These are phyloP conservation scores for Ceyx margarethae DNA, from an alignment of 2,113 vertebrate species.

Conservation along the genomic window DNA sequence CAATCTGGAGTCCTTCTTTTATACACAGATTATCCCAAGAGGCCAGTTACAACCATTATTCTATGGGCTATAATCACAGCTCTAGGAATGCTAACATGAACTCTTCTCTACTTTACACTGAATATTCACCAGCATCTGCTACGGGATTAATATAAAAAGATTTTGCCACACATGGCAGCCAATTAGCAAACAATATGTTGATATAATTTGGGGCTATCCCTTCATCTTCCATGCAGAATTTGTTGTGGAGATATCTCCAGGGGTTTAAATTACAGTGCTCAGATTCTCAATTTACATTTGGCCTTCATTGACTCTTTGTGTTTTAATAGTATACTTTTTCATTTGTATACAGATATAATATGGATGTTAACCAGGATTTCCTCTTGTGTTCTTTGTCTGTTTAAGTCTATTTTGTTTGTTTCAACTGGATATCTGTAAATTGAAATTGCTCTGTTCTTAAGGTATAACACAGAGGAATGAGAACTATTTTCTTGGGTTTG, in stretches of 20 bases:
- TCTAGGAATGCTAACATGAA: constrained; percentile 58
- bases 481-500: neutral
- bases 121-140: constrained; percentile 75
- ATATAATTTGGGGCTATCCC: constrained; percentile 20
- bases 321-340: constrained; percentile 13
- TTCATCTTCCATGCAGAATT: constrained; percentile 43
- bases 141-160: constrained; percentile 59
- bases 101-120: constrained; percentile 55
- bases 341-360: neutral
- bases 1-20: constrained; percentile 51
- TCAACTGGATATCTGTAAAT: neutral
- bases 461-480: neutral
- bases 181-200: constrained; percentile 68
- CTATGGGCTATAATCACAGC: constrained; percentile 36
- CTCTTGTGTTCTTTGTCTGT: neutral
- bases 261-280: constrained; percentile 23
- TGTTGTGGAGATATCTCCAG: constrained; percentile 7
- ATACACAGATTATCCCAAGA: constrained; percentile 47
- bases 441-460: neutral
- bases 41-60: constrained; percentile 41
- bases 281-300: constrained; percentile 40
- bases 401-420: neutral
- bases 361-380: neutral
- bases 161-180: constrained; percentile 63
- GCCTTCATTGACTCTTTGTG: constrained; percentile 24